Evolutionary conservation across 2,113 vertebrate genomes (phyloP).

Genomic region (Cyphomyrus discorhynchus): DNA sequence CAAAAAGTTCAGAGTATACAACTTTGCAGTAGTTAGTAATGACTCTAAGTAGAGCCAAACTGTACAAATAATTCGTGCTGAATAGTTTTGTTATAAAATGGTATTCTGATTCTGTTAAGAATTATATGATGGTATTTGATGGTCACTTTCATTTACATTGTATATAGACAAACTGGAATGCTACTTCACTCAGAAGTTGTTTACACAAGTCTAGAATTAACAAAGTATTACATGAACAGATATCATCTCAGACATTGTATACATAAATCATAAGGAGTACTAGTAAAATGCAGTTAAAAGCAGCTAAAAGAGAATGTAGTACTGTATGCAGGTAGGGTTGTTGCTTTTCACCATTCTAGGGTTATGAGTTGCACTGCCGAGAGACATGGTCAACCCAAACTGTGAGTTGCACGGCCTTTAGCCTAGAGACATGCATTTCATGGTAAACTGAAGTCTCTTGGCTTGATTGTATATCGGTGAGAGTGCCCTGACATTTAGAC

Average conservation of each 20-base stretch:
- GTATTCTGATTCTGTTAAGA: not conserved
- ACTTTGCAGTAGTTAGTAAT: not conserved
- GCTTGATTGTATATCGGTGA: not conserved
- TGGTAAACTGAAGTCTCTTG: not conserved
- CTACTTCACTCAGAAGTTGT: not conserved
- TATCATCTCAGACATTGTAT: not conserved
- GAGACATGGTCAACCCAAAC: too few relatives aligned
- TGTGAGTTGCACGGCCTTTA: not conserved
- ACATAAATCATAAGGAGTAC: not conserved
- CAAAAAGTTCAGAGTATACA: not conserved
- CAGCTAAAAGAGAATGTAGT: not conserved
- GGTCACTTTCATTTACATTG: not conserved
- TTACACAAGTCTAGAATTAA: not conserved
- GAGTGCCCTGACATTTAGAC: not conserved
- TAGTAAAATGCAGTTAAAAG: not conserved
- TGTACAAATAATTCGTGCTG: not conserved
- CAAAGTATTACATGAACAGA: not conserved
- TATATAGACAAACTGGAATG: not conserved
- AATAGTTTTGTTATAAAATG: not conserved
- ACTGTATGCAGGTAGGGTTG: not conserved
- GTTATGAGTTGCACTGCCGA: not conserved
- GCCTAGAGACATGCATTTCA: not conserved
- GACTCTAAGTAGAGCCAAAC: not conserved
- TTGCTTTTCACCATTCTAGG: not conserved
- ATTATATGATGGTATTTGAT: not conserved